phyloP scores from a whole-genome alignment of 2,113 vertebrate species.

The Oreochromis niloticus region DNA sequence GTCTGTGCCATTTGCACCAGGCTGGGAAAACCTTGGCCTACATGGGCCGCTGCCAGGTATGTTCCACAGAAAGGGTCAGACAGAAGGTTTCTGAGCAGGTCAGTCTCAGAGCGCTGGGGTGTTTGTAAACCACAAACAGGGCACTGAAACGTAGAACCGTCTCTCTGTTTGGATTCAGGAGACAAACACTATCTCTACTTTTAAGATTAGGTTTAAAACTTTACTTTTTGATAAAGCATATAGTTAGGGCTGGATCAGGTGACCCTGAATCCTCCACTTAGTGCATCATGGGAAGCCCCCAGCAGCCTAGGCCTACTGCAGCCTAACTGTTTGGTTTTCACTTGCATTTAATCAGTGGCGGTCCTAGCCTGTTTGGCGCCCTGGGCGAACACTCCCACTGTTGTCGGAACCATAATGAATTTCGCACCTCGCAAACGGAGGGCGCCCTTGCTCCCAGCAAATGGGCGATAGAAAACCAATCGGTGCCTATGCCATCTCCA shows the following conservation, averaged over 20 bases:
- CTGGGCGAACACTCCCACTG: too few relatives aligned
- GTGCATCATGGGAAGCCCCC: not conserved
- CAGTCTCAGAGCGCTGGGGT: not conserved
- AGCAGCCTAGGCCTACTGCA: not conserved
- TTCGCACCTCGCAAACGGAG: too few relatives aligned
- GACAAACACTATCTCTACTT: not conserved
- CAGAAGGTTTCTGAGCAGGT: not conserved
- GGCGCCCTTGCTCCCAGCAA: too few relatives aligned
- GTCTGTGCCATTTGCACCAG: constrained; percentile 84
- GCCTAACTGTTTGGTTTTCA: not conserved
- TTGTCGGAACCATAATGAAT: too few relatives aligned
- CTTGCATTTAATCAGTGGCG: too few relatives aligned
- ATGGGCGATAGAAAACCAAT: too few relatives aligned
- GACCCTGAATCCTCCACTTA: not conserved
- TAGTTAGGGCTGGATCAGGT: not conserved
- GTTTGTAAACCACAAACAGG: not conserved
- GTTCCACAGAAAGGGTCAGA: not conserved
- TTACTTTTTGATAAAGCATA: not conserved
- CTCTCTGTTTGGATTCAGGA: not conserved
- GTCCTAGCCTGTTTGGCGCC: too few relatives aligned
- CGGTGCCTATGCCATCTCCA: too few relatives aligned
- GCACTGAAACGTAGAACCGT: not conserved
- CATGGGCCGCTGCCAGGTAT: constrained; percentile 91
- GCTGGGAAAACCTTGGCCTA: constrained; percentile 87
- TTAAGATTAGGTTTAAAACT: not conserved